These are phyloP conservation scores for Candidula unifasciata DNA, from an alignment of 2,888 invertebrate genomes.

Conservation along the genomic window DNA sequence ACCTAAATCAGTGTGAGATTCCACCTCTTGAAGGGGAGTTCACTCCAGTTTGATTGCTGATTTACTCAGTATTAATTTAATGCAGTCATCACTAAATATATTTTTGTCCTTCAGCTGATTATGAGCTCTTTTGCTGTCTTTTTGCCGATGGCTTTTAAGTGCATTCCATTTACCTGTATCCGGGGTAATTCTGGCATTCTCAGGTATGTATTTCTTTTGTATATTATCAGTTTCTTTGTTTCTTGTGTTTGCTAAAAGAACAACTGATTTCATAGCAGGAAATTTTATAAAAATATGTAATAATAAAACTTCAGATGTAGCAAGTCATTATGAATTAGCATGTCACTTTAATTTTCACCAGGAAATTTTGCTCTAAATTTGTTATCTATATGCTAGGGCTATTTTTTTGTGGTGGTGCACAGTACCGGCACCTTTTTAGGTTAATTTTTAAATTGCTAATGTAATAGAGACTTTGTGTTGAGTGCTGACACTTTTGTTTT, in stretches of 20 bases:
- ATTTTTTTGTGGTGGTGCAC: too few species aligned
- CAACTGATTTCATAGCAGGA: neutral
- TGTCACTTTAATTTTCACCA: neutral
- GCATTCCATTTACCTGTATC: slow-evolving; percentile 69
- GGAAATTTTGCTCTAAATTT: too few species aligned
- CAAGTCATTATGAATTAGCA: neutral
- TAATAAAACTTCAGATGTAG: neutral
- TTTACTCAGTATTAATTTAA: too few species aligned
- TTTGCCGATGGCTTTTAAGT: slow-evolving; percentile 74
- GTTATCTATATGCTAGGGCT: too few species aligned
- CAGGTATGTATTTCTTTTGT: slow-evolving; percentile 56
- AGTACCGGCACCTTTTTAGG: too few species aligned
- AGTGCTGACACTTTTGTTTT: too few species aligned
- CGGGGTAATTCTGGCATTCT: slow-evolving; percentile 56
- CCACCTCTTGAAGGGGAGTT: too few species aligned
- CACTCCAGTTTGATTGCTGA: too few species aligned
- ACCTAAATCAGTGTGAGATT: too few species aligned
- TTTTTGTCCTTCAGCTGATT: slow-evolving; percentile 63
- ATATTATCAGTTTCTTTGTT: neutral
- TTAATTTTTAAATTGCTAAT: too few species aligned
- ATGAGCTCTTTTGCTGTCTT: slow-evolving; percentile 73
- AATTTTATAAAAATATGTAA: neutral
- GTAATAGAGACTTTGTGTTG: too few species aligned
- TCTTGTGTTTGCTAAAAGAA: neutral
- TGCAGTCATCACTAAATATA: too few species aligned